Evolutionary conservation across 2,888 invertebrate species (phyloP), one percentile per base, ranked within the genome.

Genomic region (Drosophila niveifrons): DNA sequence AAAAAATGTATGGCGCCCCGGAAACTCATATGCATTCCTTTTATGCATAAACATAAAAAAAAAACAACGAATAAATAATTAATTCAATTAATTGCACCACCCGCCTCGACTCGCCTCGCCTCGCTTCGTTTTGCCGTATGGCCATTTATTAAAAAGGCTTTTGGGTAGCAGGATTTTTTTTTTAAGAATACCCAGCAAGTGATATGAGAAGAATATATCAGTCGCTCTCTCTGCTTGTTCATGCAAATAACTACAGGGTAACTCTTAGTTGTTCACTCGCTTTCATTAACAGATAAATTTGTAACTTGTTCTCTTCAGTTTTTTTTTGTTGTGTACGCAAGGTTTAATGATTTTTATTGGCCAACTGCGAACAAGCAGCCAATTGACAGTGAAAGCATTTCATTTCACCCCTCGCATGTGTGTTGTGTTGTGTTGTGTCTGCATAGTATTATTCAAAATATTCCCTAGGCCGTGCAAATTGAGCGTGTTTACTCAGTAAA

Each of bases 51-150:
- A 36, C 18, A 23, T 4, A 23, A 23, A 23, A 23, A 68, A 51
- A 56, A 31, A 34, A 47, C 48, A 48, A 47, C 29, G 44, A 53
- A 72, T 68, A 72, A 80, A 70, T 67, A 79, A 80, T 78, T 72
- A 83, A 78, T 82, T 72, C 62, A 80, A 83, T 82, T 82, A 80
- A 79, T 78, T 76, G 61, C 63, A 18, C 3, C 63, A 15, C 48
- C 44, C 66, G 50, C 13, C 48, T 36, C 36, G 36, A 43, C 34
- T 34, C n/a, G n/a, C n/a, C n/a, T n/a, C 6, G 23, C 23, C 23
- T 23, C 23, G 53, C 34, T 51, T 43, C 15, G 13, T 8, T 23
- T 8, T 46, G 15, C 46, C 59, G 57, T 55, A 44, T 48, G 48
- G 50, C 46, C 68, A 69, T 75, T 66, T 52, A 59, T 72, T 69